Evolutionary conservation across 2,113 vertebrate genomes (phyloP), one percentile per base, ranked within the genome.

Genomic region (Bubo bubo): DNA sequence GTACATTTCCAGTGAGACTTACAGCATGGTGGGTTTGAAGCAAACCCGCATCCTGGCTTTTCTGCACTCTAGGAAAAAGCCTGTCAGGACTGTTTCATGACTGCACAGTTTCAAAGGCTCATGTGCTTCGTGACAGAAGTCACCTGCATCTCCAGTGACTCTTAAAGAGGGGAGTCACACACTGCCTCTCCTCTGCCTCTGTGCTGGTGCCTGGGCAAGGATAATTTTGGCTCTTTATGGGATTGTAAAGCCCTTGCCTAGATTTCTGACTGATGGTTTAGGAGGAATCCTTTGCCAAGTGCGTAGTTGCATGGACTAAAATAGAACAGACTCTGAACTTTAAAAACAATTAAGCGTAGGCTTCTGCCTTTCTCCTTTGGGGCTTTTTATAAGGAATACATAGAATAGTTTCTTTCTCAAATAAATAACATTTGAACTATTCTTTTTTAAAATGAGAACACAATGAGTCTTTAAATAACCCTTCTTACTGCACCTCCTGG

Each of bases 21-120:
- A 9, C 1, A 1, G 22, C 0, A 0, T 50, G 28, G 26, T 0
- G 0, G 19, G 30, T n/a, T 43, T 60, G 49, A 92, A 68, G 34
- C 15, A 68, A 59, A 47, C 3, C 49, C 70, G 30, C 13, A 11
- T 28, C 13, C 56, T 37, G 41, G 45, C 15, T 68, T 67, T 64
- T 88, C 4, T 6, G 49, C 21, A 5, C 14, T 14, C 20, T 2
- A 12, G 43, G 35, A 47, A 7, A 18, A 56, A 64, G n/a, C 34
- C 30, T 0, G 1, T 12, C 5, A 1, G 62, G 35, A 13, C 35
- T 37, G 22, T 16, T 75, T 32, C 21, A 4, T 4, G 20, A 28
- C 20, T 28, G 34, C 1, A 0, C 26, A 19, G 9, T 49, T 45
- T 35, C 6, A 3, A 77, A 55, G 41, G 55, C 7, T 49, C 1